Base-by-base conservation (phyloP, 2,113 vertebrate species). In the Columbina picui region DNA sequence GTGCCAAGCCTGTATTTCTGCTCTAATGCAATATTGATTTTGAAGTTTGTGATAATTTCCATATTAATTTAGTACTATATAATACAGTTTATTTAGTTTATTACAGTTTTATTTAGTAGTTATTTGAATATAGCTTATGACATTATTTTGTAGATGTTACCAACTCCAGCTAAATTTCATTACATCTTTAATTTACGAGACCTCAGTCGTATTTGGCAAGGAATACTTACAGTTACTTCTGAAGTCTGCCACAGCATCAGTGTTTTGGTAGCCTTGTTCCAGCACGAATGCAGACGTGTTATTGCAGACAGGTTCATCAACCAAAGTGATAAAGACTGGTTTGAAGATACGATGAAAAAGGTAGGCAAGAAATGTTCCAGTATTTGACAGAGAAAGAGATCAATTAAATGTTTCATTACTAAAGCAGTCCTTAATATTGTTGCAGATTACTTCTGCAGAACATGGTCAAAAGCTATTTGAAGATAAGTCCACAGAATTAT, bases 121-220 rank as follows among this genome's bases (percentile, higher is more conserved):
- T 87, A 63, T 50, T 36, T 88, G 38, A 92, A 39, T 67, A n/a
- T 63, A 65, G 3, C 13, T 78, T 21, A 26, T 55, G 47, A 30
- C 15, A 13, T 96, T 95, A 12, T 96, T 95, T 97, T 95, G 38
- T 94, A 99, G 98, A 98, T 99, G 98, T 89, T 99, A 78, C 98
- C 98, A 19, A 99, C 98, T 68, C 98, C 98, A 26, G 98, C 98
- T 16, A 99, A 98, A 96, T 99, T 99, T 92, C 98, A 99, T 97
- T 99, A 99, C 95, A 96, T 98, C 93, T 99, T 99, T 93, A 99
- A 99, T 96, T 97, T 99, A 89, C 97, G 98, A 88, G 98, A 99
- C 94, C 97, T 99, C 80, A 98, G 98, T 91, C 98, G 98, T 26
- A 98, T 99, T 96, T 99, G 98, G 98, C 98, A 99, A 97, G 98